Evolutionary conservation across 2,113 vertebrate species (phyloP).

Genomic region (Heterochromis multidens): DNA sequence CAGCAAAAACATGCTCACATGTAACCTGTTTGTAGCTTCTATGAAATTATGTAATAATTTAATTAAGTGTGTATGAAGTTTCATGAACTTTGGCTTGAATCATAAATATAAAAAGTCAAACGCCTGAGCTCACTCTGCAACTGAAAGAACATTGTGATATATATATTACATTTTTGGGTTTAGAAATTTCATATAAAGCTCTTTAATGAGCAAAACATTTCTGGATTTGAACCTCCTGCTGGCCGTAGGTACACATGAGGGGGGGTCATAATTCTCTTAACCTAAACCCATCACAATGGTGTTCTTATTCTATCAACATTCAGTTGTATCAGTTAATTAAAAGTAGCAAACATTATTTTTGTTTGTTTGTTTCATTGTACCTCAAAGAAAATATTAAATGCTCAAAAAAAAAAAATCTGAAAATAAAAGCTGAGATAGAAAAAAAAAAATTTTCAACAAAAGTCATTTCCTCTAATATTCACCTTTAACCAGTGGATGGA

Average conservation of each 20-base stretch:
- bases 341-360: neutral
- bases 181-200: neutral
- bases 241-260: neutral
- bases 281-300: no score
- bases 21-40: neutral
- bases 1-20: accelerated
- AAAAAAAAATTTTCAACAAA: neutral
- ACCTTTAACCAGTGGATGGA: accelerated
- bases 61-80: no score
- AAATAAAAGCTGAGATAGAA: accelerated
- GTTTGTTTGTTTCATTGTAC: no score
- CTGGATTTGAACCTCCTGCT: neutral
- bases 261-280: neutral
- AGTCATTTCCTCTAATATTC: neutral
- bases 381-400: no score
- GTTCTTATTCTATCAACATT: no score
- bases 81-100: no score
- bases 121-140: no score
- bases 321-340: accelerated
- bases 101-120: no score
- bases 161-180: accelerated
- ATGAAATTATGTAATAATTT: neutral
- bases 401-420: neutral
- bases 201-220: neutral
- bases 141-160: no score